Percentiles rank a stretch among this genome's conserved stretches.
phyloP scores from a whole-genome alignment of 2,888 invertebrate species.

The Lycaena phlaeas region DNA sequence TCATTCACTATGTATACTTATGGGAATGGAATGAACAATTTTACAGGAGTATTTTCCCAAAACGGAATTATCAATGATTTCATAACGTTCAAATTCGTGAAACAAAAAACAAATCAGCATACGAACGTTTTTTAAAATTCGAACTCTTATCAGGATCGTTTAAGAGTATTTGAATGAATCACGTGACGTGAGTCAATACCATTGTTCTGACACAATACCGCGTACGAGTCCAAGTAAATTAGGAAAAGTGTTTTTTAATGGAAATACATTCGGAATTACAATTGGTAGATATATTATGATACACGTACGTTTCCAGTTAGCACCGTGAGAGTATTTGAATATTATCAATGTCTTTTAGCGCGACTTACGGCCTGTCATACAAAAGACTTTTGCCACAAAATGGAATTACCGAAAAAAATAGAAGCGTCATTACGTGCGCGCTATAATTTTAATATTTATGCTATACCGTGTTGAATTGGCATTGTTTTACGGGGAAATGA shows the following conservation, averaged over 20 bases:
- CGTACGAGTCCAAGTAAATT: constrained; percentile 52
- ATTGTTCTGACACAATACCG: constrained; percentile 59
- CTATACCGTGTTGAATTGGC: constrained; percentile 38
- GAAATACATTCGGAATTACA: constrained; percentile 58
- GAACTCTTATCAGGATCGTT: constrained; percentile 20
- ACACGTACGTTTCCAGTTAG: constrained; percentile 56
- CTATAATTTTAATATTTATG: constrained; percentile 13
- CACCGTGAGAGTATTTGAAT: constrained; percentile 49
- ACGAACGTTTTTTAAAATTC: constrained; percentile 18
- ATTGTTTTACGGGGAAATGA: constrained; percentile 51
- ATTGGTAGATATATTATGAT: constrained; percentile 44
- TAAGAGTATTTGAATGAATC: constrained; percentile 56
- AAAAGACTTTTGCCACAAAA: constrained; percentile 16
- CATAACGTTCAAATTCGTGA: background rate
- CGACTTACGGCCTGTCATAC: constrained; percentile 20
- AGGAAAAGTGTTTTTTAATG: constrained; percentile 70
- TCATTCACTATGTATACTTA: background rate
- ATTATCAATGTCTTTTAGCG: constrained; percentile 27
- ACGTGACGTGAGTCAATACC: constrained; percentile 60
- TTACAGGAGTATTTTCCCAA: background rate
- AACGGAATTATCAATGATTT: background rate
- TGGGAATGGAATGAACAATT: background rate
- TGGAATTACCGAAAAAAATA: constrained; percentile 17
- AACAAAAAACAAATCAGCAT: background rate
- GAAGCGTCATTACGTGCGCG: constrained; percentile 5